These are phyloP conservation scores for Amphimedon queenslandica DNA, from an alignment of 37 sponge, comb jelly and placozoan species.

Conservation along the genomic window DNA sequence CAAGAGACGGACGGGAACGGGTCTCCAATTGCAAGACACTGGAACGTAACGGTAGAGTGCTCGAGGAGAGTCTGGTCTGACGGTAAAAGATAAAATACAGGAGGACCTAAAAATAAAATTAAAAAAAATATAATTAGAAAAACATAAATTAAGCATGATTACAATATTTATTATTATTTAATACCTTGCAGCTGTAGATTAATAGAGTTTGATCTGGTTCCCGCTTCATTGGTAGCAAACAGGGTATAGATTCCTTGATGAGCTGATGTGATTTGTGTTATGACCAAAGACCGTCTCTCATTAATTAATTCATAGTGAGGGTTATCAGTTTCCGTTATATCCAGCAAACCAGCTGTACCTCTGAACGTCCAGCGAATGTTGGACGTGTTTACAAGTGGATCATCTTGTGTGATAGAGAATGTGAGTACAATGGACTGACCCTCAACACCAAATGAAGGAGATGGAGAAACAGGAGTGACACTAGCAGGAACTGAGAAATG, in stretches of 20 bases:
- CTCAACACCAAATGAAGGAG: background rate
- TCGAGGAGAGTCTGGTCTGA: background rate
- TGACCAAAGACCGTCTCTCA: background rate
- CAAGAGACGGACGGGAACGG: background rate
- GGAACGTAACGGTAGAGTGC: background rate
- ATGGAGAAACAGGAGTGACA: background rate
- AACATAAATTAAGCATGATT: background rate
- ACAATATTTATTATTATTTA: background rate
- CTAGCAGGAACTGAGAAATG: constrained; percentile 2
- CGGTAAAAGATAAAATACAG: background rate
- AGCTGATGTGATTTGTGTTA: background rate
- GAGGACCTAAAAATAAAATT: background rate
- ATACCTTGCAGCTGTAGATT: background rate
- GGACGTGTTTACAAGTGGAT: background rate
- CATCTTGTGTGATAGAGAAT: constrained; percentile 5
- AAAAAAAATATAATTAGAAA: constrained; percentile 2
- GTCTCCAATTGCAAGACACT: background rate
- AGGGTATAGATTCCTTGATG: background rate
- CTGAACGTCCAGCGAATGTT: background rate
- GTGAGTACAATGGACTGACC: background rate
- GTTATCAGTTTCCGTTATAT: constrained; percentile 4
- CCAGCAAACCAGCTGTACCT: background rate
- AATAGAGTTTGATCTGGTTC: constrained; percentile 1
- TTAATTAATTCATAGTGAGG: background rate
- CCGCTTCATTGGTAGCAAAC: constrained; percentile 7